These are phyloP conservation scores for Peucedramus taeniatus DNA, from an alignment of 2,113 vertebrate species.

Conservation along the genomic window DNA sequence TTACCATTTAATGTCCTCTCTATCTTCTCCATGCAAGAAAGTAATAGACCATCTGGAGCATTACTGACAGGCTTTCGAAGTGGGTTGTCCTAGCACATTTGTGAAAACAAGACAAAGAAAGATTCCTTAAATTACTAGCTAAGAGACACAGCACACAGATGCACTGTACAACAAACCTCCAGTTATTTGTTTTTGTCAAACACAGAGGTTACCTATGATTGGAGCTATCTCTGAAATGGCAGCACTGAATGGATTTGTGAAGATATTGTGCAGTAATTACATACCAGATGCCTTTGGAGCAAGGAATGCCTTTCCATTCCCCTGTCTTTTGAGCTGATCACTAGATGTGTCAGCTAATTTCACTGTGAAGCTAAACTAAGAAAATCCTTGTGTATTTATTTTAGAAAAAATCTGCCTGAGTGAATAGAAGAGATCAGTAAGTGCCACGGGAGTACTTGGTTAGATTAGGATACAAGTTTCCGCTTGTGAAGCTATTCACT, in stretches of 20 bases:
- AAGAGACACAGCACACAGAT: background rate
- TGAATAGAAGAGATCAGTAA: background rate
- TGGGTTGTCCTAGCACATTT: constrained; percentile 36
- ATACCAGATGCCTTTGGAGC: background rate
- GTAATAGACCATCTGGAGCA: constrained; percentile 43
- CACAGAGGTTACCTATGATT: background rate
- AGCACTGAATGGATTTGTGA: background rate
- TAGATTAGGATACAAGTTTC: background rate
- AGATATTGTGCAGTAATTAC: background rate
- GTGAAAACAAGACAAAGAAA: background rate
- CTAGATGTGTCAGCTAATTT: background rate
- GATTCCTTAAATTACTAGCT: background rate
- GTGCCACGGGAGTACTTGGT: background rate
- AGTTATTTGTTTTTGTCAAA: background rate
- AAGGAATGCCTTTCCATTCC: background rate
- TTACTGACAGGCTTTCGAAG: background rate
- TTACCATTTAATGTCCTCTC: constrained; percentile 77
- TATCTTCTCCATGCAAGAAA: constrained; percentile 75
- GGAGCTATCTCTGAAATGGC: background rate
- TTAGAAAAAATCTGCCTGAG: background rate
- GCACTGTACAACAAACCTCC: background rate
- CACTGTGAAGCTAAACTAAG: background rate
- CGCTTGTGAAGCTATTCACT: background rate
- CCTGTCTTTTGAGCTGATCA: background rate
- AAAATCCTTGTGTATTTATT: background rate